phyloP scores from a whole-genome alignment of 1,140 invertebrate genomes.

The Hypothenemus hampei region DNA sequence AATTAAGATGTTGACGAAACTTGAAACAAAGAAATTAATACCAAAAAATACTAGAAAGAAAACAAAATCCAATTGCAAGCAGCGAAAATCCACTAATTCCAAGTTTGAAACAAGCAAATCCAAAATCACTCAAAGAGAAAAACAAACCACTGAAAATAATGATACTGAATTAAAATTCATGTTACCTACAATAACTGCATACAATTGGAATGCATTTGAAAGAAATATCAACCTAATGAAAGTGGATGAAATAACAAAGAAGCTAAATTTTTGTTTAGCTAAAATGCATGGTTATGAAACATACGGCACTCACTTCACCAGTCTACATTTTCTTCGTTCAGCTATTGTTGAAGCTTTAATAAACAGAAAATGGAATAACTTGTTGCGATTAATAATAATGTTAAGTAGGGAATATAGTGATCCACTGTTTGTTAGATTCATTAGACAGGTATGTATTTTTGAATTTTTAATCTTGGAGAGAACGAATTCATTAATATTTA shows the following conservation, averaged over 20 bases:
- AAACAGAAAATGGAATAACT: conserved; percentile 13
- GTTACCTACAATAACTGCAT: too few species aligned
- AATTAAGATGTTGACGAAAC: too few species aligned
- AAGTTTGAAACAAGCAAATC: too few species aligned
- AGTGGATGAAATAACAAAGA: conserved; percentile 7
- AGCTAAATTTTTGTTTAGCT: neutral
- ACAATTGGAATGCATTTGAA: conserved; percentile 8
- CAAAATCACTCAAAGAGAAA: too few species aligned
- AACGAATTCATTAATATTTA: neutral
- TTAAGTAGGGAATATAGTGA: neutral
- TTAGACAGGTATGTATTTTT: conserved; percentile 12
- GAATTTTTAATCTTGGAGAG: neutral
- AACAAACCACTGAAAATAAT: too few species aligned
- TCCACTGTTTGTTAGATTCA: conserved; percentile 10
- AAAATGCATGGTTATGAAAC: conserved; percentile 4
- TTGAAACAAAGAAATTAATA: too few species aligned
- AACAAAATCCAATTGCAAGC: too few species aligned
- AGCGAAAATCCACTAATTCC: too few species aligned
- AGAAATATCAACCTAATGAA: neutral
- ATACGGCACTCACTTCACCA: conserved; percentile 4
- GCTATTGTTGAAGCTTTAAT: conserved; percentile 8
- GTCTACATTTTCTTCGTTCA: conserved; percentile 3
- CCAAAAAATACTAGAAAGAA: too few species aligned
- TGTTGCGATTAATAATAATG: conserved; percentile 3
- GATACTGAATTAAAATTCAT: too few species aligned